A percentile compares a stretch with the other conserved stretches of the same genome.
Evolutionary conservation across 2,797 vertebrate genomes (phyloP).

Genomic region (Streptopelia turtur): DNA sequence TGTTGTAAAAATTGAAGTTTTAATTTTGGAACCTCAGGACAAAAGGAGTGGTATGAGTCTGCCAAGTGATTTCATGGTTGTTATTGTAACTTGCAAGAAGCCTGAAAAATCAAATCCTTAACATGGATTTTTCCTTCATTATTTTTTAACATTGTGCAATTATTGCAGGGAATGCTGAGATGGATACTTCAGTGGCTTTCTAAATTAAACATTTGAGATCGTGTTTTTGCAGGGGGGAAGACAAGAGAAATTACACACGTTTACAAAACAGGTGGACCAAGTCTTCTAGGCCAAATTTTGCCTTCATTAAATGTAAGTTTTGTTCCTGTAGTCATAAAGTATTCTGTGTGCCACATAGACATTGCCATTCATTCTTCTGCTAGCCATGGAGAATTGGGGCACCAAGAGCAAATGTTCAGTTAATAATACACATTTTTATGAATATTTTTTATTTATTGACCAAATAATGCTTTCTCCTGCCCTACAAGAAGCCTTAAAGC

Average conservation of each 20-base stretch:
- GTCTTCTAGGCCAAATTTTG: neutral
- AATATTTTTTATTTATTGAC: neutral
- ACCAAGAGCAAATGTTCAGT: neutral
- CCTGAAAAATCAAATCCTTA: neutral
- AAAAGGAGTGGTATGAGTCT: neutral
- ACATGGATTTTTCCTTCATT: neutral
- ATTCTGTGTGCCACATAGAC: neutral
- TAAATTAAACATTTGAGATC: neutral
- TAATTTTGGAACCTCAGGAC: neutral
- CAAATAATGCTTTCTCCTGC: neutral
- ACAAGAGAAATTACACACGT: neutral
- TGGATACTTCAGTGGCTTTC: neutral
- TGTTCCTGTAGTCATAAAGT: neutral
- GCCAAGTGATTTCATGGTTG: neutral
- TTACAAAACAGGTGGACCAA: neutral
- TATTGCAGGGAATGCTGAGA: neutral
- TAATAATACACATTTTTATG: neutral
- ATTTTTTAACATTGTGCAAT: neutral
- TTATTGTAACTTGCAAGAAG: neutral
- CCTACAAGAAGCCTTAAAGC: neutral
- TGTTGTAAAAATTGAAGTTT: neutral
- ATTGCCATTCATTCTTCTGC: neutral
- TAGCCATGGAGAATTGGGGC: neutral
- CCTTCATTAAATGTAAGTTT: neutral
- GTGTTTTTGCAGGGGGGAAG: neutral